Evolutionary conservation across 2,797 vertebrate species (phyloP).

Genomic region (Lerista edwardsae): DNA sequence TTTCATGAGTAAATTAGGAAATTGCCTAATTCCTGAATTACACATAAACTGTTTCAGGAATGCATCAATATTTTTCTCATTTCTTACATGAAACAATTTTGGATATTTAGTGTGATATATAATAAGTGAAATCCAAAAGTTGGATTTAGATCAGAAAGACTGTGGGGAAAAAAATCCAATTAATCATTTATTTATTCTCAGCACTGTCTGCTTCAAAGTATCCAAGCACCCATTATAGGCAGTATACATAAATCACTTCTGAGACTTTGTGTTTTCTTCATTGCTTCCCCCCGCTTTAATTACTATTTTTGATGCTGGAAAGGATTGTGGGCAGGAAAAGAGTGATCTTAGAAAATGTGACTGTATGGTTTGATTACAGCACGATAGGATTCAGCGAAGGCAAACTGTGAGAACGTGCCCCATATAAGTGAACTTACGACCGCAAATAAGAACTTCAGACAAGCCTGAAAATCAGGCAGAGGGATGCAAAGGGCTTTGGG

Average conservation of each 20-base stretch:
- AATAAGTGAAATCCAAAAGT: slow-evolving; percentile 7
- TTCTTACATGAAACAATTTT: slow-evolving; percentile 28
- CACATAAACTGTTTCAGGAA: not conserved
- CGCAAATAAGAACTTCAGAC: not conserved
- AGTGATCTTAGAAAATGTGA: not conserved
- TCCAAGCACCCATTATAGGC: not conserved
- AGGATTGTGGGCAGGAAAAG: not conserved
- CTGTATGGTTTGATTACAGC: not conserved
- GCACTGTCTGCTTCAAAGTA: slow-evolving; percentile 5
- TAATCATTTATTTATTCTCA: slow-evolving; percentile 22
- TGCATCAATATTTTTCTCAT: not conserved
- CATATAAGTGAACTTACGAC: not conserved
- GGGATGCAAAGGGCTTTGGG: not conserved
- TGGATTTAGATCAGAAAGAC: slow-evolving; percentile 17
- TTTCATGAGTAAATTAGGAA: not conserved
- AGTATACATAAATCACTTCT: not conserved
- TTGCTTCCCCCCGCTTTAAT: not conserved
- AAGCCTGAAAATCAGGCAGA: not conserved
- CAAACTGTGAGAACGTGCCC: not conserved
- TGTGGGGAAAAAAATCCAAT: slow-evolving; percentile 7
- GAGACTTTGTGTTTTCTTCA: not conserved
- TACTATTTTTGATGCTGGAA: not conserved
- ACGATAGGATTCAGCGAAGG: not conserved
- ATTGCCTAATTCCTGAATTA: not conserved
- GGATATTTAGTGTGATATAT: slow-evolving; percentile 20